Conservation (phyloP, 2,113 vertebrate genomes). For the Pipra filicauda region DNA sequence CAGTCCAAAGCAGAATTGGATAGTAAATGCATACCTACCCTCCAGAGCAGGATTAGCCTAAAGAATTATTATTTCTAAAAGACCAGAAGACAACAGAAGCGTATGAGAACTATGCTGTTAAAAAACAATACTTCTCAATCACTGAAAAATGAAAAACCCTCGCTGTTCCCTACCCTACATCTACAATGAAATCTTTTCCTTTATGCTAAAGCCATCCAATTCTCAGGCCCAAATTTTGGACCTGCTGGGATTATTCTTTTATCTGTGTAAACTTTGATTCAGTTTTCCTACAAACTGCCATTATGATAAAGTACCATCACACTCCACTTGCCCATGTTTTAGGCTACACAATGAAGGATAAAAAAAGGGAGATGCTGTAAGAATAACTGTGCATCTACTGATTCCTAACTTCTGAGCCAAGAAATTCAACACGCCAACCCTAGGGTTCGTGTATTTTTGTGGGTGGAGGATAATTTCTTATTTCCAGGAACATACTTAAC, state of each 20-base stretch:
- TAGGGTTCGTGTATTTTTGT: background rate
- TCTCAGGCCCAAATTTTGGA: fast-evolving
- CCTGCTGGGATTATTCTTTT: background rate
- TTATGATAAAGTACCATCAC: background rate
- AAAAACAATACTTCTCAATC: background rate
- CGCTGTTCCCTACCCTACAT: background rate
- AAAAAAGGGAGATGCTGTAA: background rate
- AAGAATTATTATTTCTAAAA: background rate
- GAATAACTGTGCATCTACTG: background rate
- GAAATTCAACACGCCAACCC: background rate
- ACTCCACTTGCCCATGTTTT: background rate
- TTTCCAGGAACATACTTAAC: background rate
- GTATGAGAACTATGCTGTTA: background rate
- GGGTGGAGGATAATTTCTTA: background rate
- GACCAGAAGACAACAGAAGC: background rate
- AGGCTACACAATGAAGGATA: background rate
- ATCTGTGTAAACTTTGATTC: background rate
- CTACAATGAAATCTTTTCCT: background rate
- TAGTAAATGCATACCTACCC: background rate
- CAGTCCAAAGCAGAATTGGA: background rate
- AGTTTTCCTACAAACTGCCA: background rate
- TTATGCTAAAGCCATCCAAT: background rate
- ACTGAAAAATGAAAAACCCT: background rate
- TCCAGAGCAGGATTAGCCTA: background rate
- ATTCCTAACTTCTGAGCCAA: background rate